phyloP scores from a whole-genome alignment of 2,113 vertebrate species.

The Litocranius walleri region DNA sequence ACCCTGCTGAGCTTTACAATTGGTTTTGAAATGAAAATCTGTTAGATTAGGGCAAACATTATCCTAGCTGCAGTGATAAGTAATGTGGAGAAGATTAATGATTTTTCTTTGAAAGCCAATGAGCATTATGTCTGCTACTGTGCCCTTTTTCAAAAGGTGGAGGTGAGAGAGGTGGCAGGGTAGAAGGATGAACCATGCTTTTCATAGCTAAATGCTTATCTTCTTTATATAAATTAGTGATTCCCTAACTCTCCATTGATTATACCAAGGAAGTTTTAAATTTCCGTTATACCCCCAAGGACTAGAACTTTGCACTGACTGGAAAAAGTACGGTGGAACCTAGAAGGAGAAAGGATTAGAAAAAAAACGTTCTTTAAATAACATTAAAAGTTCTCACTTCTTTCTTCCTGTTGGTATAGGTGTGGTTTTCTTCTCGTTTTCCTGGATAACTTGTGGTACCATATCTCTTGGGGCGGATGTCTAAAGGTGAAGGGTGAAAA shows the following conservation, averaged over 20 bases:
- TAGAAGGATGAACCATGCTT: neutral
- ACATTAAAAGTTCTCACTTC: neutral
- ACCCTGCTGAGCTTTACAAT: slow-evolving; percentile 77
- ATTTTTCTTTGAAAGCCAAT: slow-evolving; percentile 63
- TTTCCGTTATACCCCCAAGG: neutral
- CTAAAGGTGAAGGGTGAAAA: neutral
- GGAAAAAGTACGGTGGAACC: neutral
- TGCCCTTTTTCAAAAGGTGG: slow-evolving; percentile 31
- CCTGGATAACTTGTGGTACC: neutral
- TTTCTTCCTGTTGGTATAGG: neutral
- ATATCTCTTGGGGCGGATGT: neutral
- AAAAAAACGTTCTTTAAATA: neutral
- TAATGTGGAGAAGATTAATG: slow-evolving; percentile 61
- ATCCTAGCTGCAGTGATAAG: slow-evolving; percentile 59
- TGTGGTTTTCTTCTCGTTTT: neutral
- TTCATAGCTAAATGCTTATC: neutral
- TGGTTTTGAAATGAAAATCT: slow-evolving; percentile 79
- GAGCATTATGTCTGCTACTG: slow-evolving; percentile 2
- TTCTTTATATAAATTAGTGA: neutral
- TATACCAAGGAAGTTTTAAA: neutral
- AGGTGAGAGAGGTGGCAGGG: neutral
- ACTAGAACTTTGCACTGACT: neutral
- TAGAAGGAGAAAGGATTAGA: neutral
- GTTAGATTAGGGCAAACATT: slow-evolving; percentile 75
- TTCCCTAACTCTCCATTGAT: neutral